phyloP scores from a whole-genome alignment of 2,888 invertebrate species.

The Ditula angustiorana region DNA sequence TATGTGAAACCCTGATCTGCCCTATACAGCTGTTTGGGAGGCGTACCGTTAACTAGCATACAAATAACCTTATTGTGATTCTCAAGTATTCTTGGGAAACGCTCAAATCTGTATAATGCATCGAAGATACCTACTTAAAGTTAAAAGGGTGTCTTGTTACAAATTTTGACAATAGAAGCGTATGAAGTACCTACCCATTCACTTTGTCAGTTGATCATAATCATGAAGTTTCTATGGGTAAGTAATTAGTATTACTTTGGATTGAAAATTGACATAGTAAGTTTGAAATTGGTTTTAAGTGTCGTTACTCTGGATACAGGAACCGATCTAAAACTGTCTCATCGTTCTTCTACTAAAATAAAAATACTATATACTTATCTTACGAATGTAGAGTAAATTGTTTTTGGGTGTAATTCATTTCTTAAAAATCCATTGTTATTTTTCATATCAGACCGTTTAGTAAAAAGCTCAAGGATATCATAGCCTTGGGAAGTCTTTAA shows the following conservation, averaged over 20 bases:
- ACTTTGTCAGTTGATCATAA: slow-evolving; percentile 16
- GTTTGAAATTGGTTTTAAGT: background rate
- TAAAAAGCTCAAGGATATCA: no score
- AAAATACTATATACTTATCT: no score
- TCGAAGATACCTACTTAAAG: slow-evolving; percentile 35
- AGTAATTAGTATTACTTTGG: no score
- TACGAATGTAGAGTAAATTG: no score
- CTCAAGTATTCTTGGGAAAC: slow-evolving; percentile 54
- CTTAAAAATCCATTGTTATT: no score
- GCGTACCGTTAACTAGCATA: slow-evolving; percentile 75
- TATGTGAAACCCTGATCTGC: slow-evolving; percentile 56
- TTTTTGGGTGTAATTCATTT: no score
- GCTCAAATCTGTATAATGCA: slow-evolving; percentile 36
- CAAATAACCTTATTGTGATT: slow-evolving; percentile 64
- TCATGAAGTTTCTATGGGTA: slow-evolving; percentile 3
- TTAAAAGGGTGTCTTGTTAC: slow-evolving; percentile 39
- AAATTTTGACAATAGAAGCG: slow-evolving; percentile 25
- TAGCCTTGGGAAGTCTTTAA: background rate
- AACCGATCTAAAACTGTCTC: no score
- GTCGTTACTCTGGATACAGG: no score
- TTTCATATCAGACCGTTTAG: no score
- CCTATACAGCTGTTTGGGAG: slow-evolving; percentile 75
- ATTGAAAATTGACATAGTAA: background rate
- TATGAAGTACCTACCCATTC: slow-evolving; percentile 15
- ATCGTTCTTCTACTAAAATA: no score